These are phyloP conservation scores for Temnothorax curvispinosus DNA, from an alignment of 1,140 invertebrate species.

Conservation along the genomic window DNA sequence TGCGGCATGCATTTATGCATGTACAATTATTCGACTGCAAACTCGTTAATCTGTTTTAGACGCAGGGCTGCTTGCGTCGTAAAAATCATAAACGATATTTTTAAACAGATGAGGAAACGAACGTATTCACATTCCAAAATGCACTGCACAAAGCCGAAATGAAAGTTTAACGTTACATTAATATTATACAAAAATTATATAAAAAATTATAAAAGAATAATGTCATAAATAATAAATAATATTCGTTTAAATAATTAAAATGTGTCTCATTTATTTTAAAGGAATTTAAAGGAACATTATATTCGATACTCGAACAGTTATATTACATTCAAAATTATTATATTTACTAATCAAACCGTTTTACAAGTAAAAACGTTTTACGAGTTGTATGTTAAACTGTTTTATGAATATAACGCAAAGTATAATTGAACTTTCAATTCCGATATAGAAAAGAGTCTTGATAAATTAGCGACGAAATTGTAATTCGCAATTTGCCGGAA, in stretches of 20 bases:
- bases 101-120: conserved; percentile 18
- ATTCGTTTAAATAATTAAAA: not conserved
- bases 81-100: conserved; percentile 46
- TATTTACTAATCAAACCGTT: not conserved
- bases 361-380: no score
- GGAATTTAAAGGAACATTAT: not conserved
- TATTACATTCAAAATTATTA: not conserved
- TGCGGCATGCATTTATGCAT: conserved; percentile 55
- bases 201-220: not conserved
- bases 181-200: not conserved
- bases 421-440: not conserved
- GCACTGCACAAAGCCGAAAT: not conserved
- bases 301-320: not conserved
- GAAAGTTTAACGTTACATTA: not conserved
- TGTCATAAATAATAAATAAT: not conserved
- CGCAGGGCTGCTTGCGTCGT: not conserved
- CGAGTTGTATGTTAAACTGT: not conserved
- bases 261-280: not conserved
- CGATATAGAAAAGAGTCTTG: not conserved
- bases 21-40: conserved; percentile 54
- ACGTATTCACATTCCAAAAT: not conserved
- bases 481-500: conserved; percentile 34
- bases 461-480: conserved; percentile 31
- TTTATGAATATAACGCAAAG: not conserved
- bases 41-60: conserved; percentile 49